Percentiles rank a stretch among this genome's conserved stretches.
phyloP scores from a whole-genome alignment of 2,888 invertebrate genomes.

The Sphaerophoria rueppellii region DNA sequence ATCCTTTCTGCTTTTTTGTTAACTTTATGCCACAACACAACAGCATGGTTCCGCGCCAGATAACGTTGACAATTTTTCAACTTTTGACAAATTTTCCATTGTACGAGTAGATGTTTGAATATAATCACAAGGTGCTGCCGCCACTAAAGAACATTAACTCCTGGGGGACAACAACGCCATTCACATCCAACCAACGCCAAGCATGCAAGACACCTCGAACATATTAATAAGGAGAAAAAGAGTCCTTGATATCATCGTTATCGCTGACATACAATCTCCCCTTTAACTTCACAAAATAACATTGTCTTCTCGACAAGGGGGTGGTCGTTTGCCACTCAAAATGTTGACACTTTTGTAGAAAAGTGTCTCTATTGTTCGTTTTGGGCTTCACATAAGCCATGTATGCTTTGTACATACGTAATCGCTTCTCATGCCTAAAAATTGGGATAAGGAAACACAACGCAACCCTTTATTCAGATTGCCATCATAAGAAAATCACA shows the following conservation, averaged over 20 bases:
- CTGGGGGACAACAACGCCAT: constrained; percentile 41
- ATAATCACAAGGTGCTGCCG: constrained; percentile 68
- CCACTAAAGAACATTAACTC: constrained; percentile 57
- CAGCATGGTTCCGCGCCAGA: constrained; percentile 69
- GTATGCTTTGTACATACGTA: constrained; percentile 48
- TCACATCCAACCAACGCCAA: constrained; percentile 13
- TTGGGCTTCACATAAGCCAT: constrained; percentile 27
- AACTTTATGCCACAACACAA: constrained; percentile 42
- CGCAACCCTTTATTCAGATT: constrained; percentile 51
- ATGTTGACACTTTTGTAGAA: constrained; percentile 70
- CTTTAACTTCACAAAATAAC: constrained; percentile 13
- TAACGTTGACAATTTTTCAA: constrained; percentile 72
- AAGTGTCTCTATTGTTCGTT: constrained; percentile 62
- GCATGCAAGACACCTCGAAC: constrained; percentile 56
- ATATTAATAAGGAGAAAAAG: constrained; percentile 68
- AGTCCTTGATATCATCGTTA: constrained; percentile 68
- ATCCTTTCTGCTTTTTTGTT: constrained; percentile 20
- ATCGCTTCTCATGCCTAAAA: constrained; percentile 32
- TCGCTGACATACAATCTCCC: constrained; percentile 68
- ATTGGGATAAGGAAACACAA: constrained; percentile 34
- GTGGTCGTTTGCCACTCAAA: constrained; percentile 58
- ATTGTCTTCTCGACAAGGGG: constrained; percentile 26
- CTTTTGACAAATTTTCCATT: constrained; percentile 73
- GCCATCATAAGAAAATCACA: constrained; percentile 26
- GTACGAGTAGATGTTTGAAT: constrained; percentile 51